These are phyloP conservation scores for Coboldia fuscipes DNA, from an alignment of 1,140 invertebrate genomes.

Conservation along the genomic window DNA sequence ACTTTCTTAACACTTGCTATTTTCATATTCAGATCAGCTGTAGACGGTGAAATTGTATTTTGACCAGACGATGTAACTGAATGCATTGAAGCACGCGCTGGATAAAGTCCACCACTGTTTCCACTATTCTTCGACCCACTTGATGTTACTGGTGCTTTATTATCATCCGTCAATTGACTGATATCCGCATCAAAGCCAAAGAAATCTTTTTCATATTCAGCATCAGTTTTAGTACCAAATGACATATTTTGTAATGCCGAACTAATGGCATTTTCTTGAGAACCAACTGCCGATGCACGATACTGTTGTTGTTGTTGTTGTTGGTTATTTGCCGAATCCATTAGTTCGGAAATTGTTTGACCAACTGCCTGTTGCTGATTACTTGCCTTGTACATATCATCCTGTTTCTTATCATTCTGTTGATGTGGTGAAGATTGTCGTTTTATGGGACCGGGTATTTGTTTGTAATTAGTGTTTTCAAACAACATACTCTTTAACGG, in stretches of 20 bases:
- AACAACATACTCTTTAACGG: constrained; percentile 79
- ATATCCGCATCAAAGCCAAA: constrained; percentile 70
- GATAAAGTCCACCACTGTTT: constrained; percentile 25
- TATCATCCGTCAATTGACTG: constrained; percentile 54
- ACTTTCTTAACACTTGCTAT: constrained; percentile 86
- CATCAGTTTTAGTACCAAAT: constrained; percentile 28
- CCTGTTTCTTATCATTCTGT: not conserved
- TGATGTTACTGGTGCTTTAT: constrained; percentile 18
- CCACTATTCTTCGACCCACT: constrained; percentile 3
- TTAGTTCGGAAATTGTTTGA: no score
- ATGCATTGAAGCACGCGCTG: constrained; percentile 37
- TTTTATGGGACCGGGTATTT: constrained; percentile 28
- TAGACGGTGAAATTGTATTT: constrained; percentile 31
- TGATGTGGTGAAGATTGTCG: not conserved
- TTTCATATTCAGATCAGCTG: constrained; percentile 79
- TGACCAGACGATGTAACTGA: constrained; percentile 21
- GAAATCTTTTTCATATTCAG: constrained; percentile 66
- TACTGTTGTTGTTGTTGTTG: constrained; percentile 8
- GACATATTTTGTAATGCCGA: constrained; percentile 20
- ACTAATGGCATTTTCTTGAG: constrained; percentile 1
- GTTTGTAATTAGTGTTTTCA: constrained; percentile 78
- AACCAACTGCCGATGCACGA: not conserved
- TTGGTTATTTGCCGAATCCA: no score
- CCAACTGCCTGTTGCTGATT: not conserved
- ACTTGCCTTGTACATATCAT: constrained; percentile 1